Conservation (phyloP, 2,113 vertebrate species). For the Shinisaurus crocodilurus region DNA sequence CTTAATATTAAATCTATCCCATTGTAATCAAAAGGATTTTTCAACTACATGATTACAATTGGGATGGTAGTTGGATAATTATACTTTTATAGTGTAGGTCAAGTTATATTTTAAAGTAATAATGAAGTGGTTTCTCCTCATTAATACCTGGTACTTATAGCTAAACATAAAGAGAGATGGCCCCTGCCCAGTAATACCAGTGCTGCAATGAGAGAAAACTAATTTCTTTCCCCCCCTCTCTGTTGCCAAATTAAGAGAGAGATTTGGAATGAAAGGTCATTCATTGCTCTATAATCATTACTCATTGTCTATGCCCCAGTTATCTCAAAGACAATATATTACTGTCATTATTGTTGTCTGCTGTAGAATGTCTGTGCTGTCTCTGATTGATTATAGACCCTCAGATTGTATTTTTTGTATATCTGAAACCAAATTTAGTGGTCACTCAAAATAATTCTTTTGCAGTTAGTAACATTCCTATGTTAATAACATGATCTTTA, state of each 20-base stretch:
- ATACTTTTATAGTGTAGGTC: slow-evolving; percentile 47
- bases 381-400: slow-evolving; percentile 13
- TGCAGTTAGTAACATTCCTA: neutral
- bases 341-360: neutral
- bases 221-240: neutral
- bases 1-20: neutral
- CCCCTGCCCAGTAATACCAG: neutral
- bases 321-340: slow-evolving; percentile 18
- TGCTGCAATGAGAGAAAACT: slow-evolving; percentile 2
- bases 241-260: slow-evolving; percentile 28
- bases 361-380: neutral
- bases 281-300: accelerated
- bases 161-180: slow-evolving; percentile 36
- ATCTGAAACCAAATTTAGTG: slow-evolving; percentile 6
- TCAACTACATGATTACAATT: neutral
- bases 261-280: slow-evolving; percentile 49
- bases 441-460: neutral
- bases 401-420: neutral
- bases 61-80: neutral
- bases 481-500: slow-evolving; percentile 4
- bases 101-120: slow-evolving; percentile 15
- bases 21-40: neutral
- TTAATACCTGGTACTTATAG: neutral
- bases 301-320: neutral
- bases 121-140: neutral